phyloP scores from a whole-genome alignment of 2,888 invertebrate genomes.

The Pristionchus entomophagus region DNA sequence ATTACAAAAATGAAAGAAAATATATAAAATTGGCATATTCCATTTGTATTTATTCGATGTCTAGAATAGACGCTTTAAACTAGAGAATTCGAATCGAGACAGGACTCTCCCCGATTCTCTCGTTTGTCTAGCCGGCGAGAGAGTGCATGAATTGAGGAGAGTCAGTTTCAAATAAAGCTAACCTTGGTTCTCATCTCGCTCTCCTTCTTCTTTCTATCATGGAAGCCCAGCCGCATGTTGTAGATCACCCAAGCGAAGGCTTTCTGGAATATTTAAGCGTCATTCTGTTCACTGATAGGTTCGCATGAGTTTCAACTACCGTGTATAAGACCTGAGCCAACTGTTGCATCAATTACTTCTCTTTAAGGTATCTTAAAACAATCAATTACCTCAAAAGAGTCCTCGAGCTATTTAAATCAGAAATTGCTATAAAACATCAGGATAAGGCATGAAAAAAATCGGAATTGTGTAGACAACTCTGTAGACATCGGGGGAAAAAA shows the following conservation, averaged over 20 bases:
- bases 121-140: too few relatives aligned
- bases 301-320: background rate
- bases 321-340: background rate
- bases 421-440: too few relatives aligned
- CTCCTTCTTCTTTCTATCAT: slow-evolving; percentile 22
- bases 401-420: too few relatives aligned
- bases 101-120: too few relatives aligned
- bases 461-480: too few relatives aligned
- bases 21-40: background rate
- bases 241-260: slow-evolving; percentile 33
- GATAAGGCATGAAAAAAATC: too few relatives aligned
- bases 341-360: background rate
- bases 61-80: too few relatives aligned
- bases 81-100: too few relatives aligned
- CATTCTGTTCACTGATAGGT: background rate
- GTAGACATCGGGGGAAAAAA: too few relatives aligned
- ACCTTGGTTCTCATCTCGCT: slow-evolving; percentile 17
- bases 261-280: slow-evolving; percentile 29
- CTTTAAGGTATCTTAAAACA: background rate
- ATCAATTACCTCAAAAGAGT: background rate
- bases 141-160: too few relatives aligned
- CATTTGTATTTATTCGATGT: background rate
- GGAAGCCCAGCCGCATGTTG: slow-evolving; percentile 14
- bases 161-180: too few relatives aligned
- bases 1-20: background rate